A percentile compares a stretch with the other conserved stretches of the same genome.
These are phyloP conservation scores for Agriopis leucophaearia DNA, from an alignment of 2,888 invertebrate species.

Conservation along the genomic window DNA sequence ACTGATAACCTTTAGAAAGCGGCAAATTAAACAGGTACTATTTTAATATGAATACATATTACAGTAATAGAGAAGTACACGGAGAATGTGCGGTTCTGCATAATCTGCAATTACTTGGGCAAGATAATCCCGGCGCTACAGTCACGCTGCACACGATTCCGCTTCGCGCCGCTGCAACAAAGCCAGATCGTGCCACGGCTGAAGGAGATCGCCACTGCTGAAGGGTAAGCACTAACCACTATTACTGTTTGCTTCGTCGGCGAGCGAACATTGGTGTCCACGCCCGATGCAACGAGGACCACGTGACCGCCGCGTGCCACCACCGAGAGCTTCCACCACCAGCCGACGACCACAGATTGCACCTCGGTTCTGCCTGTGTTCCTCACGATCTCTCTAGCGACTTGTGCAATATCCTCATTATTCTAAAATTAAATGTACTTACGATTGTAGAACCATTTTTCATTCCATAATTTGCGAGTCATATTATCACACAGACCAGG, in stretches of 20 bases:
- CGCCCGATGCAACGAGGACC: too few relatives aligned
- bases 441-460: too few relatives aligned
- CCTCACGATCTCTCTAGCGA: too few relatives aligned
- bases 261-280: background rate
- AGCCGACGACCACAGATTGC: too few relatives aligned
- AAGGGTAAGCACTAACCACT: constrained; percentile 87
- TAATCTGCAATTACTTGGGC: constrained; percentile 99
- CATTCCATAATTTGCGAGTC: too few relatives aligned
- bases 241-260: background rate
- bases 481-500: too few relatives aligned
- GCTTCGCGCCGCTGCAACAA: constrained; percentile 95
- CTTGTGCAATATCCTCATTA: too few relatives aligned
- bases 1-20: background rate
- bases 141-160: constrained; percentile 98
- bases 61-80: constrained; percentile 99
- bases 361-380: too few relatives aligned
- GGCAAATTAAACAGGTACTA: background rate
- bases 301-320: too few relatives aligned
- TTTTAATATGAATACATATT: constrained; percentile 44
- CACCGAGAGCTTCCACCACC: too few relatives aligned
- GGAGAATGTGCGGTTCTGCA: constrained; percentile 98
- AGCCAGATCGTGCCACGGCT: constrained; percentile 96
- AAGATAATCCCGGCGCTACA: constrained; percentile 99
- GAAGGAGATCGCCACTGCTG: constrained; percentile 92
- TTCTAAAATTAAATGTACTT: too few relatives aligned